phyloP scores from a whole-genome alignment of 2,113 vertebrate genomes.

The Enhydra lutris region DNA sequence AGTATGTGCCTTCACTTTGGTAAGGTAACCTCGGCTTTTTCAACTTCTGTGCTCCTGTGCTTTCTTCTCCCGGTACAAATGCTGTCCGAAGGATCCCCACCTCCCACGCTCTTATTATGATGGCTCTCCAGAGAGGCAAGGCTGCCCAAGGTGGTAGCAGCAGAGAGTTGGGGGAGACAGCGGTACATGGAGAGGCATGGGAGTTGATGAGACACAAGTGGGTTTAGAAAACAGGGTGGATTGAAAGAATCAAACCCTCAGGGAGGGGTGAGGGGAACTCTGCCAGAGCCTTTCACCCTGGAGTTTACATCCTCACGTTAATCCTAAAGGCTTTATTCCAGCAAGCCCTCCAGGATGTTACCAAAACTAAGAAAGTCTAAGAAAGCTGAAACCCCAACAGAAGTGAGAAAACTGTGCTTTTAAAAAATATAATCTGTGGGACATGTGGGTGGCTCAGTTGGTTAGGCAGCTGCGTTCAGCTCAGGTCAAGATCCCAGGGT shows the following conservation, averaged over 20 bases:
- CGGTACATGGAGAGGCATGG: not conserved
- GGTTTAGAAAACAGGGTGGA: not conserved
- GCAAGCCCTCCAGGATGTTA: not conserved
- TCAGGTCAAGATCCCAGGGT: not conserved
- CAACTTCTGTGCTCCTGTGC: no score
- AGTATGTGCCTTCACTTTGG: rapidly evolving
- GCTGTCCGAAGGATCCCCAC: no score
- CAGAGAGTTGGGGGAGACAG: no score
- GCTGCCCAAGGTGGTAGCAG: not conserved
- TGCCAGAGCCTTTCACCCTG: rapidly evolving
- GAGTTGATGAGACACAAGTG: not conserved
- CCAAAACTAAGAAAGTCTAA: not conserved
- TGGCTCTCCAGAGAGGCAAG: not conserved
- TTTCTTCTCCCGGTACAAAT: not conserved
- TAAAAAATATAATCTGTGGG: not conserved
- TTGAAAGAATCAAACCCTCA: not conserved
- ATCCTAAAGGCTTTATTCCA: not conserved
- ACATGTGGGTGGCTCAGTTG: not conserved
- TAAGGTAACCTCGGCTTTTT: no score
- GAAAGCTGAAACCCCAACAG: not conserved
- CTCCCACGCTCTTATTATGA: not conserved
- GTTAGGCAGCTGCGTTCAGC: not conserved
- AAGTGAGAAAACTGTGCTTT: not conserved
- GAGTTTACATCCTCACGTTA: not conserved
- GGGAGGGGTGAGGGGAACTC: not conserved